These are phyloP conservation scores for Ferrisia virgata DNA, from an alignment of 2,888 invertebrate genomes.

Conservation along the genomic window DNA sequence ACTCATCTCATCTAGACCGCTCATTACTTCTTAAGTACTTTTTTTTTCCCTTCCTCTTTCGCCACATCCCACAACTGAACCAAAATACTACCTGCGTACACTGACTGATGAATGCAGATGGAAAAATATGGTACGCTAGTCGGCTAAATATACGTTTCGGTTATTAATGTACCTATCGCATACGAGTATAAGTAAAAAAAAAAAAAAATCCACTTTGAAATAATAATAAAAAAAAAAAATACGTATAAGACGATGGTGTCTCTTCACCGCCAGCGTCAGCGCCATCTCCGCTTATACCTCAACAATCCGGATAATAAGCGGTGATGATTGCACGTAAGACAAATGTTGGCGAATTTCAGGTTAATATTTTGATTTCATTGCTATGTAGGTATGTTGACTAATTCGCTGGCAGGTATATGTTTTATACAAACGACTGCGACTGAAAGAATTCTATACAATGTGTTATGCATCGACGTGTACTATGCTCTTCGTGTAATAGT, in stretches of 20 bases:
- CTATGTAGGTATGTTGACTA: background rate
- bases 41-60: background rate
- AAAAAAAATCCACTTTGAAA: no score
- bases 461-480: no score
- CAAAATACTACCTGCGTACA: background rate
- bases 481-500: background rate
- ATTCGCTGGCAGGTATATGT: no score
- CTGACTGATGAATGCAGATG: background rate
- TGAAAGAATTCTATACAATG: no score
- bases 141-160: slow-evolving; percentile 10
- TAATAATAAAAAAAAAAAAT: no score
- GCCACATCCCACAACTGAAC: background rate
- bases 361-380: background rate
- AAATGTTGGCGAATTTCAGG: background rate
- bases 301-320: background rate
- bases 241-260: no score
- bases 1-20: slow-evolving; percentile 19
- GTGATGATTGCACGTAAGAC: background rate
- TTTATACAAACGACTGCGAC: no score
- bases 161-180: slow-evolving; percentile 3
- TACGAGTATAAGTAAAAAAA: background rate
- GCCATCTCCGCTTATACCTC: background rate
- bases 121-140: background rate
- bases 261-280: background rate
- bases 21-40: slow-evolving; percentile 22